Evolutionary conservation across 2,888 invertebrate species (phyloP), one percentile per base, ranked within the genome.

Genomic region (Cheilosia variabilis): DNA sequence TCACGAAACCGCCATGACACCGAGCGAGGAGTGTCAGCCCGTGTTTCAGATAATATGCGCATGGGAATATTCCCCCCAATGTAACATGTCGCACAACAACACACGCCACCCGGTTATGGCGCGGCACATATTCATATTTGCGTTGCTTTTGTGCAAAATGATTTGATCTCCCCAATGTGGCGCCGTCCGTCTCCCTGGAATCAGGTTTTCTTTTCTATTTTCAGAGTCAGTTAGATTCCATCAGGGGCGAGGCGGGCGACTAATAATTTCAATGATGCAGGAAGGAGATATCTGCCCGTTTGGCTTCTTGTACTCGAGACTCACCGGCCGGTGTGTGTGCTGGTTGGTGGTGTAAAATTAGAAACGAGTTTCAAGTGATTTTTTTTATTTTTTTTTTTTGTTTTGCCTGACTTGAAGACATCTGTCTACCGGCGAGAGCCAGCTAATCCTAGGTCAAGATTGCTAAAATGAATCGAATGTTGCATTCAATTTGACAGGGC

Each of bases 151-250:
- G 65, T 58, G 34, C 57, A 73, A 73, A 63, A 73, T 71, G 55
- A 76, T 81, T 80, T 72, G 81, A 81, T 77, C 71, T 57, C 57
- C 45, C 57, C 62, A 34, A 43, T 65, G 57, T 77, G 86, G 86
- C 86, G 80, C 84, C 75, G 37, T 31, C 55, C 34, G 34, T 43
- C 58, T 71, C 60, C 31, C 69, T 66, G 55, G 41, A 72, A 72
- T 81, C 86, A 86, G 71, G 86, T 62, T 72, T 52, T 52, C 27
- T 75, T 72, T 80, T 76, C 71, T 80, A 86, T 86, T 81, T 80
- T 76, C 76, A 81, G 41, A 66, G 45, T 71, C 34, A 55, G 58
- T 80, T 69, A 45, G 75, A 78, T 71, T 63, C 45, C 69, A 31
- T 37, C 47, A 45, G 31, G 60, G 57, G 50, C 37, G 63, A 41